phyloP scores from a whole-genome alignment of 2,797 vertebrate genomes.

The Pachyuromys duprasi region DNA sequence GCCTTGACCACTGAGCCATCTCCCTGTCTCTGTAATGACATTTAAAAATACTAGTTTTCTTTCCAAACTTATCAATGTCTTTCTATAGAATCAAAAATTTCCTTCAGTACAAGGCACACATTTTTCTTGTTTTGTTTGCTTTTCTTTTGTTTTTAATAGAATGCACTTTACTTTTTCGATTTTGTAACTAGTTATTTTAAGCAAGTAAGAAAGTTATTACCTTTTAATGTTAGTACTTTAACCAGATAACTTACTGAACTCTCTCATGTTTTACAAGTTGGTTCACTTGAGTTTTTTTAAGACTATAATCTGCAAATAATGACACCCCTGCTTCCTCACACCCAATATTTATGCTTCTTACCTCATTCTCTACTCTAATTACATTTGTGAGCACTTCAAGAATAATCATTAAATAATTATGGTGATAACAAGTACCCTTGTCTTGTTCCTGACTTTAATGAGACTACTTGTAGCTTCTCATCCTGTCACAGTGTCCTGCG shows the following conservation, averaged over 20 bases:
- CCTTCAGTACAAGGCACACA: neutral
- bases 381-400: constrained; percentile 56
- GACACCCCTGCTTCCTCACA: constrained; percentile 65
- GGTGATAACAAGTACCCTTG: constrained; percentile 59
- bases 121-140: constrained; percentile 23
- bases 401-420: constrained; percentile 72
- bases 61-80: neutral
- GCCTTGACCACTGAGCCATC: neutral
- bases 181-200: constrained; percentile 53
- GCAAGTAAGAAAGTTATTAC: constrained; percentile 40
- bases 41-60: constrained; percentile 36
- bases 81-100: neutral
- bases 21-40: neutral
- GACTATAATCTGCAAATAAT: constrained; percentile 74
- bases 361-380: constrained; percentile 71
- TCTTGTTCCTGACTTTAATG: constrained; percentile 57
- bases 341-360: constrained; percentile 70
- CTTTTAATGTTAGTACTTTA: constrained; percentile 56
- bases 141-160: neutral
- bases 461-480: constrained; percentile 8
- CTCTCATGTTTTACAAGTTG: constrained; percentile 53
- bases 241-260: constrained; percentile 52
- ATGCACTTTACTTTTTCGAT: neutral
- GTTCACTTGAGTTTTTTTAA: constrained; percentile 64
- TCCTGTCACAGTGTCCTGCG: neutral